phyloP scores from a whole-genome alignment of 2,113 vertebrate genomes.

The Electrona antarctica region DNA sequence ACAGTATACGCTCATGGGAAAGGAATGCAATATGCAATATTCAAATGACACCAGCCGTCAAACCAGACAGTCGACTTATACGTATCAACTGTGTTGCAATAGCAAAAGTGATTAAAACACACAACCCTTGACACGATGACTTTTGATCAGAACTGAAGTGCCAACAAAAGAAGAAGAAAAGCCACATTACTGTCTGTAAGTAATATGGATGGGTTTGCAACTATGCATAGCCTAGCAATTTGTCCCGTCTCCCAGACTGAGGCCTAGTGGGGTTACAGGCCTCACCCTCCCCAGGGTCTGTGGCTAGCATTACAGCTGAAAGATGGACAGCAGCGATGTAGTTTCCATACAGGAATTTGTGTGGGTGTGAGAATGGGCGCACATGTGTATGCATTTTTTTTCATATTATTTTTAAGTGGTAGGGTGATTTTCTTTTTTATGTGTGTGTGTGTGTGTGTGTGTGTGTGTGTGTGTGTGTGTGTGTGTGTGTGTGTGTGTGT shows the following conservation, averaged over 20 bases:
- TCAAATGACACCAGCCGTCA: background rate
- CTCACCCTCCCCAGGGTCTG: constrained; percentile 49
- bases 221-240: constrained; percentile 29
- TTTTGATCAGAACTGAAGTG: constrained; percentile 10
- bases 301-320: constrained; percentile 63
- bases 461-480: constrained; percentile 9
- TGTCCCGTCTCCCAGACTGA: background rate
- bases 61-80: background rate
- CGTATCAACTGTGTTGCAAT: background rate
- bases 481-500: constrained; percentile 1
- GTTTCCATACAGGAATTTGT: constrained; percentile 68
- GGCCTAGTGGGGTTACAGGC: constrained; percentile 38
- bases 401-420: constrained; percentile 8
- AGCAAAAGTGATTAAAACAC: no score
- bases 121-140: background rate
- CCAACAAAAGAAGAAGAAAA: constrained; percentile 6
- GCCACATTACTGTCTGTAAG: background rate
- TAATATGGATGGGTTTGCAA: background rate
- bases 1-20: constrained; percentile 11
- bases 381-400: constrained; percentile 17
- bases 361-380: constrained; percentile 70
- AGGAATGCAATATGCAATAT: background rate
- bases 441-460: background rate
- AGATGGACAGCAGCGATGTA: constrained; percentile 50
- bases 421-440: constrained; percentile 12